phyloP scores from a whole-genome alignment of 2,888 invertebrate genomes.

The Adelphocoris suturalis region DNA sequence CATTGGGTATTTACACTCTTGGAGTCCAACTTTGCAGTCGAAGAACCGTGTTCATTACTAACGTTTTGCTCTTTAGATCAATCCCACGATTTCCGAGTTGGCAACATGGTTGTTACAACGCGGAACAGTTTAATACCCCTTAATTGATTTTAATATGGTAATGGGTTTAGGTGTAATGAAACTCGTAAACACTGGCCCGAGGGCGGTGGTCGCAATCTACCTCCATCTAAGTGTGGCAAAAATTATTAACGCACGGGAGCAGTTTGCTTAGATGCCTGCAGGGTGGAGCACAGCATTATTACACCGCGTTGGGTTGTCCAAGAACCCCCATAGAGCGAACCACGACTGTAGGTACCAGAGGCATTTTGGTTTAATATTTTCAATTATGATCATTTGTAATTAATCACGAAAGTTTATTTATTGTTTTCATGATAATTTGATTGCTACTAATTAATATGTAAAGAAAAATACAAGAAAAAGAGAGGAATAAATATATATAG shows the following conservation, averaged over 20 bases:
- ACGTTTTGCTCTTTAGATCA: neutral
- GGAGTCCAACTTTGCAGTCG: neutral
- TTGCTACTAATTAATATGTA: too few relatives aligned
- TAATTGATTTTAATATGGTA: constrained; percentile 65
- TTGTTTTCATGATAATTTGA: neutral
- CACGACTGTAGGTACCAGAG: neutral
- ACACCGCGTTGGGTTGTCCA: neutral
- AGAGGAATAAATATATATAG: too few relatives aligned
- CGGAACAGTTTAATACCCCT: constrained; percentile 26
- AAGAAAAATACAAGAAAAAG: too few relatives aligned
- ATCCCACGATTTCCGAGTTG: neutral
- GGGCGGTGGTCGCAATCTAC: constrained; percentile 16
- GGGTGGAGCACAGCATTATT: neutral
- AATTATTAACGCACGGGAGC: constrained; percentile 21
- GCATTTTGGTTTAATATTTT: neutral
- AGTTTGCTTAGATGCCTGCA: neutral
- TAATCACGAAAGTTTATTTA: neutral
- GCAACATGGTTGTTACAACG: neutral
- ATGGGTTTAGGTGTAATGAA: constrained; percentile 58
- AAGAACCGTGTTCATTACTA: neutral
- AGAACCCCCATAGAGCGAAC: neutral
- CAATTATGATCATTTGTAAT: neutral
- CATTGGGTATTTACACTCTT: too few relatives aligned
- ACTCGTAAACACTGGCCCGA: constrained; percentile 45
- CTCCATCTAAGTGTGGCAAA: constrained; percentile 24